A percentile compares a stretch with the other conserved stretches of the same genome.
Evolutionary conservation across 2,113 vertebrate genomes (phyloP).

Genomic region (Labeo catla): DNA sequence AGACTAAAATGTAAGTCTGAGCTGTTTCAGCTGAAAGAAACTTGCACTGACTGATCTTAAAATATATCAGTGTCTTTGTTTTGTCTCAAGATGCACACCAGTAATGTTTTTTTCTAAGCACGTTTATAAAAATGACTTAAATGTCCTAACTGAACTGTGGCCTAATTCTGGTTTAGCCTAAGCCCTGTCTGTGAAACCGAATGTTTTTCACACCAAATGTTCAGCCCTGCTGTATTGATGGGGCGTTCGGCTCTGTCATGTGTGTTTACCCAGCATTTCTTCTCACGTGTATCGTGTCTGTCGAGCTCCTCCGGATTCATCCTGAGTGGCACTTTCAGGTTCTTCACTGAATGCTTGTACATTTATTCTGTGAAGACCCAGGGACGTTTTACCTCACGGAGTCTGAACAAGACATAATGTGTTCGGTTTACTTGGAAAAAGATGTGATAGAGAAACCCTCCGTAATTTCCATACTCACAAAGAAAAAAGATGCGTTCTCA

Average conservation of each 20-base stretch:
- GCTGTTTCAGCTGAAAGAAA: too few species aligned
- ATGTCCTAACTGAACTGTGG: too few species aligned
- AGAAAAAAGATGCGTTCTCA: background rate
- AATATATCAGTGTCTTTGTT: too few species aligned
- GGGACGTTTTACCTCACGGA: background rate
- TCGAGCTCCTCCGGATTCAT: background rate
- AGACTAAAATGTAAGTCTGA: too few species aligned
- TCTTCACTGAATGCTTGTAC: background rate
- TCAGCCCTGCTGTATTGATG: background rate
- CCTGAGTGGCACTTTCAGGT: background rate
- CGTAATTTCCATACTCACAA: background rate
- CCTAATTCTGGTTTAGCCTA: too few species aligned
- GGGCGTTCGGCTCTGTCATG: background rate
- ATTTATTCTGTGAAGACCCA: background rate
- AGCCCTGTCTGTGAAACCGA: too few species aligned
- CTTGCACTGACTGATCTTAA: too few species aligned
- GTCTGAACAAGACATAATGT: slow-evolving; percentile 4
- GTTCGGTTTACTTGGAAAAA: background rate
- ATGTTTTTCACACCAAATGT: too few species aligned
- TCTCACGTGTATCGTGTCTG: background rate
- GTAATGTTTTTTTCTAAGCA: too few species aligned
- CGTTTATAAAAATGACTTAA: too few species aligned
- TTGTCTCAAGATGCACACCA: too few species aligned
- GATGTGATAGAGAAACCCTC: background rate
- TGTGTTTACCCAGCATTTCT: background rate